Conservation (phyloP, 2,797 vertebrate genomes). For the Onychomys torridus region DNA sequence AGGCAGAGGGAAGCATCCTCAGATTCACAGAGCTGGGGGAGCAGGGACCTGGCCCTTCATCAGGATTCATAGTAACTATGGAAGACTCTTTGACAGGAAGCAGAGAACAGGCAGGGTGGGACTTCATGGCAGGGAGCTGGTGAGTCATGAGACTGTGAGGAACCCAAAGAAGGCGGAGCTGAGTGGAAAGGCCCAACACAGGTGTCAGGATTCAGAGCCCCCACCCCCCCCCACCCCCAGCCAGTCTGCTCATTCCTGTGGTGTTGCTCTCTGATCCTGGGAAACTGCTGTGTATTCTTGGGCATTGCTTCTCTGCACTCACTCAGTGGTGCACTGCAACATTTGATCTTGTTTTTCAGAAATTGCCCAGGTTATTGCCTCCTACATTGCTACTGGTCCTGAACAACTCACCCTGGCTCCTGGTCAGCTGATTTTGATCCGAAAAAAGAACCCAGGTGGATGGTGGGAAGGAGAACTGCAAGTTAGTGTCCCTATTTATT, state of each 20-base stretch:
- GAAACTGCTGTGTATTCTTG: neutral
- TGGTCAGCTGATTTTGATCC: constrained; percentile 97
- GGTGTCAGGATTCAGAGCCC: accelerated
- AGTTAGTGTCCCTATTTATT: constrained; percentile 86
- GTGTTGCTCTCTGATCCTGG: neutral
- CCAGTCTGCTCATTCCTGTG: neutral
- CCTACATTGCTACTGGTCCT: constrained; percentile 95
- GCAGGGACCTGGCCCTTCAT: too few relatives aligned
- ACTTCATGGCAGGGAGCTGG: neutral
- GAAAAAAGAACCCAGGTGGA: constrained; percentile 99
- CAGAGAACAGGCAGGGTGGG: neutral
- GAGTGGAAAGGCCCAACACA: accelerated
- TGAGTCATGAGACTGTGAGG: neutral
- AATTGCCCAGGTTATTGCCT: constrained; percentile 98
- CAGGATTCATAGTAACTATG: neutral
- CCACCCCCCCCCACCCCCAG: too few relatives aligned
- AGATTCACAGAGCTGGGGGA: neutral
- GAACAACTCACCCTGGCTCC: constrained; percentile 98
- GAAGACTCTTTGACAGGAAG: neutral
- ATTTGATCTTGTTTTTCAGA: constrained; percentile 89
- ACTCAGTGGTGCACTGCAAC: neutral
- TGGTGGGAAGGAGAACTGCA: constrained; percentile 99
- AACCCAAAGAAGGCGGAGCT: neutral
- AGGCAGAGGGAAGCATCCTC: neutral
- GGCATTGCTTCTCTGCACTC: neutral